Conservation (phyloP, 2,888 invertebrate genomes). For the Ectemnius lituratus region DNA sequence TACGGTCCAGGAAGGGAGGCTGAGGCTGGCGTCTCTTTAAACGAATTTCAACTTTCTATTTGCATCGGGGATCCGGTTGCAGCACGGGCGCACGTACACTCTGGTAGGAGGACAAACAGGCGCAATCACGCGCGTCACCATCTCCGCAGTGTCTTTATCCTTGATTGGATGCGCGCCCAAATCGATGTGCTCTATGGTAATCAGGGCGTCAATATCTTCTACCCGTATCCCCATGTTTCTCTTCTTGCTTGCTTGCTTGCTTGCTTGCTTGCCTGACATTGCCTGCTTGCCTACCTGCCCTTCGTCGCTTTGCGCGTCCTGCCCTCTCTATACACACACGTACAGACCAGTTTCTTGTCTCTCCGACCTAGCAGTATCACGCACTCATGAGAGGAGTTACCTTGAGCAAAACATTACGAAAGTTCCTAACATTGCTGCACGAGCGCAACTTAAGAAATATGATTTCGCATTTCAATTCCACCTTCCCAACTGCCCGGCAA, state of each 20-base stretch:
- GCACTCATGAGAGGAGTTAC: neutral
- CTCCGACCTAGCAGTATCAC: too few species aligned
- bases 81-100: neutral
- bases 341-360: too few species aligned
- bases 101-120: constrained; percentile 22
- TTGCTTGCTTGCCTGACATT: too few species aligned
- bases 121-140: constrained; percentile 43
- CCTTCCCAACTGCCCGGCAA: neutral
- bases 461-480: too few species aligned
- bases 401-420: neutral
- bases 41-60: constrained; percentile 27
- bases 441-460: too few species aligned
- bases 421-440: neutral
- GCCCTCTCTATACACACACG: too few species aligned
- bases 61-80: constrained; percentile 5
- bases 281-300: too few species aligned
- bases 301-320: too few species aligned
- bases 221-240: constrained; percentile 20
- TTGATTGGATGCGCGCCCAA: constrained; percentile 59
- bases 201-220: constrained; percentile 27
- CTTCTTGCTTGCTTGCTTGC: too few species aligned
- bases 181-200: constrained; percentile 51
- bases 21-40: neutral
- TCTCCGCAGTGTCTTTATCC: constrained; percentile 56
- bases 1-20: neutral